Evolutionary conservation across 2,797 vertebrate species (phyloP), one percentile per base, ranked within the genome.

Genomic region (Cuniculus paca): DNA sequence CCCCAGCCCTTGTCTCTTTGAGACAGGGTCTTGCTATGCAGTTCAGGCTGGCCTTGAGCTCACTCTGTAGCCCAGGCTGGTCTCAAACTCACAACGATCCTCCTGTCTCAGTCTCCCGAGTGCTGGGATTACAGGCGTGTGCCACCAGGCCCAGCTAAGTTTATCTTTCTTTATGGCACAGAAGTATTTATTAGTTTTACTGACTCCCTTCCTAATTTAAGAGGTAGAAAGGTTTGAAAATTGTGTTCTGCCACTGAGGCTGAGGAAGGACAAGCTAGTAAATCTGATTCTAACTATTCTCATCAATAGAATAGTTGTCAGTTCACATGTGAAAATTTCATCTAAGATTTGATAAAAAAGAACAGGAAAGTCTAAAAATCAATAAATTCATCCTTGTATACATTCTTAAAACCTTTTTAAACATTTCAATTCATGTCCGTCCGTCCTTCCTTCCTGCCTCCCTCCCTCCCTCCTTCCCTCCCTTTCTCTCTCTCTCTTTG

Each of bases 361-460:
- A 72, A 74, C 14, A 79, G 8, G 68, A 82, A 88, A 74, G 45
- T 34, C 17, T 79, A 56, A 84, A 88, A 88, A 96, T 79, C n/a
- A 93, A 52, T 63, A 74, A 95, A 75, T 56, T 88, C 10, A 52
- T 68, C 19, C 81, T 42, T 58, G 74, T 42, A 68, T 24, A 65
- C 26, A 72, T 83, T 90, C 36, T 74, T 87, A 24, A 36, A 88
- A 81, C 58, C 11, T 20, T 75, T 92, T 92, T 52, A 14, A 85
- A 85, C 17, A 54, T 65, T 94, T 34, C 52, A 31, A 87, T 68
- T 91, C 52, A 68, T 60, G 60, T 61, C 60, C 10, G 28, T 26
- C 12, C 31, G 52, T 17, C 14, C 3, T 31, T 28, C 11, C 12
- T 61, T 61, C 26, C 31, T 34, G 28, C 26, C 31, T 34, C n/a